Base-by-base conservation (phyloP, 2,113 vertebrate species). In the Piprites chloris region DNA sequence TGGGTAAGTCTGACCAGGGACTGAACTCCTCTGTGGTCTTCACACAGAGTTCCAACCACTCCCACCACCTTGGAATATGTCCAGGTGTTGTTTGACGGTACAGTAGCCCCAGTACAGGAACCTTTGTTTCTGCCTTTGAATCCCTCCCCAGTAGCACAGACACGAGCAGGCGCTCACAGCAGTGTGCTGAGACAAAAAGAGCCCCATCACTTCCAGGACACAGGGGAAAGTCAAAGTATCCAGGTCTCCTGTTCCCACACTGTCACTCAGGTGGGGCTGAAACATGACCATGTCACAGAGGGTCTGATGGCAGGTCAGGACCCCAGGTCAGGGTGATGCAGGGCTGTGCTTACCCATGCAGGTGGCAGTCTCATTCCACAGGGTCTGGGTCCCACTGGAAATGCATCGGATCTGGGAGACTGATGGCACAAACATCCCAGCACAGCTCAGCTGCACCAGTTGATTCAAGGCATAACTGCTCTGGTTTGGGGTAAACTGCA, bases 121-220 rank as follows among this genome's bases (percentile, higher is more conserved):
- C 7, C 24, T 14, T 44, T 35, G 15, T 41, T 89, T 9, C 62
- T 61, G 30, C 44, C 44, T 50, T 83, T 69, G 76, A 61, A 27
- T 2, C 8, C 8, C 11, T 56, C 5, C 37, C 12, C 12, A 46
- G 49, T 11, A 73, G 30, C 50, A 52, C 32, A 46, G 62, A 35
- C 3, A 35, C 33, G 3, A 0, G 28, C 37, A 88, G 20, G 18
- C 24, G 14, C 49, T 22, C 3, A 0, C 3, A 0, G 14, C 58
- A 53, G 17, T 4, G 11, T 28, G 30, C 30, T 66, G 37, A 53
- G 39, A 47, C 21, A 52, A 28, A 58, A 82, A 65, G 52, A 52
- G 18, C 68, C 22, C 27, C 68, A 59, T 63, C 39, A 65, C 62
- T 28, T 37, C 18, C 56, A 37, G 46, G 55, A 41, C 16, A 62